Evolutionary conservation across 2,888 invertebrate genomes (phyloP).

Genomic region (Melipona bicolor): DNA sequence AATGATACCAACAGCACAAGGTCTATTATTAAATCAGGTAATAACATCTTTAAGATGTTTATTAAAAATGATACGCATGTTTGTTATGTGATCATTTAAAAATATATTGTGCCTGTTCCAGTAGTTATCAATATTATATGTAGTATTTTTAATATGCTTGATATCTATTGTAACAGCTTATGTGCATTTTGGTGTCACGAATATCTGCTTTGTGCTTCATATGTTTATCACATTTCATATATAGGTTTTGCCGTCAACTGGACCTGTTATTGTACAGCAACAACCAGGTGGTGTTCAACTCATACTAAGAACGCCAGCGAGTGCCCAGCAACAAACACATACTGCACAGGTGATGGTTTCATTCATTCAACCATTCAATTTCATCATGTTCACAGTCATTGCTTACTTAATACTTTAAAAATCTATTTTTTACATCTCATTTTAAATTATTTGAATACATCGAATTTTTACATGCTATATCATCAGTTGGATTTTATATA

Average conservation of each 20-base stretch:
- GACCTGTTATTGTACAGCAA: slow-evolving; percentile 87
- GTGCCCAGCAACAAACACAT: slow-evolving; percentile 83
- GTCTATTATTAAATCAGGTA: slow-evolving; percentile 84
- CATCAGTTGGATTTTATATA: slow-evolving; percentile 25
- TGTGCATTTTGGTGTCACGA: slow-evolving; percentile 62
- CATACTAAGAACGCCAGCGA: slow-evolving; percentile 88
- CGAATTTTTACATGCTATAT: slow-evolving; percentile 7
- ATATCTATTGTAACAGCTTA: slow-evolving; percentile 61
- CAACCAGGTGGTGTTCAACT: slow-evolving; percentile 90
- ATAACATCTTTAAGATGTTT: slow-evolving; percentile 27
- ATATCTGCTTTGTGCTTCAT: slow-evolving; percentile 74
- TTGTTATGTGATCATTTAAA: slow-evolving; percentile 53
- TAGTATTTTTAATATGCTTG: slow-evolving; percentile 60
- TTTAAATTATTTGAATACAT: slow-evolving; percentile 36
- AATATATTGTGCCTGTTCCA: slow-evolving; percentile 43
- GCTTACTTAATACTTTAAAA: slow-evolving; percentile 63
- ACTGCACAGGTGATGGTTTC: slow-evolving; percentile 84
- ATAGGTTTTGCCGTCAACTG: slow-evolving; percentile 83
- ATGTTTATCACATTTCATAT: slow-evolving; percentile 79
- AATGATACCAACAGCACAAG: slow-evolving; percentile 83
- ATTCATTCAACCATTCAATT: slow-evolving; percentile 74
- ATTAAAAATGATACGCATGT: slow-evolving; percentile 48
- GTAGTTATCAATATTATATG: slow-evolving; percentile 47
- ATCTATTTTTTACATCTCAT: slow-evolving; percentile 35
- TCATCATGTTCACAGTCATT: slow-evolving; percentile 65